Evolutionary conservation across 1,140 invertebrate species (phyloP).

Genomic region (Manduca sexta): DNA sequence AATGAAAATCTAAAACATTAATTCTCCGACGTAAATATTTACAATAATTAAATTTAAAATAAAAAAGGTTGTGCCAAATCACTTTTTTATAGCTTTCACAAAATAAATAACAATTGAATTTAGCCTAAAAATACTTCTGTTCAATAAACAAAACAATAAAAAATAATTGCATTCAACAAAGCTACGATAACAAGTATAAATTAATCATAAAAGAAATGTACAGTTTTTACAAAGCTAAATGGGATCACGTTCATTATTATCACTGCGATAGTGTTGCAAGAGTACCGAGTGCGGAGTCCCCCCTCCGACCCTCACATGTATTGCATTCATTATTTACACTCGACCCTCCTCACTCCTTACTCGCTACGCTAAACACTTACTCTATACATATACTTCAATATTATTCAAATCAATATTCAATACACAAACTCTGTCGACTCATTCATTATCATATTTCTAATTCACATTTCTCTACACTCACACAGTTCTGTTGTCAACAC

Average conservation of each 20-base stretch:
- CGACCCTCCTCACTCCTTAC: constrained; percentile 10
- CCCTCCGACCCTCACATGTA: constrained; percentile 8
- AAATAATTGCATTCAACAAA: constrained; percentile 72
- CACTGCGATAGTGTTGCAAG: constrained; percentile 50
- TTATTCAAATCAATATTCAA: constrained; percentile 15
- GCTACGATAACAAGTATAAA: constrained; percentile 73
- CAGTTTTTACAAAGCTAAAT: constrained; percentile 65
- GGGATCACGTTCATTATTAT: constrained; percentile 63
- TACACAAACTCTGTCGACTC: constrained; percentile 13
- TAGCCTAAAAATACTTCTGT: constrained; percentile 69
- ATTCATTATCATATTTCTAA: constrained; percentile 9
- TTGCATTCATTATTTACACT: constrained; percentile 42
- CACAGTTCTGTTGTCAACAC: constrained; percentile 23
- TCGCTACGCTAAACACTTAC: constrained; percentile 5
- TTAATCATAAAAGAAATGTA: constrained; percentile 70
- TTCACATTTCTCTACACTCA: constrained; percentile 14
- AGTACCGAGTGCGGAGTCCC: too few relatives aligned
- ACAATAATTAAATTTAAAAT: constrained; percentile 44
- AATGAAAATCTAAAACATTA: constrained; percentile 57
- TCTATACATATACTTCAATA: too few relatives aligned
- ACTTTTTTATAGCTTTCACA: constrained; percentile 56
- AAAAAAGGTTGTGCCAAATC: constrained; percentile 53
- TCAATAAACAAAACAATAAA: constrained; percentile 72
- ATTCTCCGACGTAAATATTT: constrained; percentile 53
- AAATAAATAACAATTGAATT: constrained; percentile 73